These are phyloP conservation scores for Caenorhabditis sp. DNA, from an alignment of 2,888 invertebrate genomes.

Conservation along the genomic window DNA sequence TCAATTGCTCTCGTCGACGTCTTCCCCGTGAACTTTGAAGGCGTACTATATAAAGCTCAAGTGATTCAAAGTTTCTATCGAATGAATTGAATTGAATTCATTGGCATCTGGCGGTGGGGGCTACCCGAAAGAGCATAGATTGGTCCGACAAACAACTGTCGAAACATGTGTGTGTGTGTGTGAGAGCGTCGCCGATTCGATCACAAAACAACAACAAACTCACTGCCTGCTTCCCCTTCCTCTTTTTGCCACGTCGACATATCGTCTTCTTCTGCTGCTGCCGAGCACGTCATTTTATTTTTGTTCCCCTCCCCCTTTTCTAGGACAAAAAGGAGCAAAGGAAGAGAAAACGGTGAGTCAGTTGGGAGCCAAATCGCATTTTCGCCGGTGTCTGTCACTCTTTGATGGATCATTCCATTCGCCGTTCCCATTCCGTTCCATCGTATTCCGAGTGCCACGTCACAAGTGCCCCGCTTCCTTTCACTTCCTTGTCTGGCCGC, in stretches of 20 bases:
- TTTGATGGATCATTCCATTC: slow-evolving; percentile 25
- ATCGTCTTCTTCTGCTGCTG: background rate
- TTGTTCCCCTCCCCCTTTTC: background rate
- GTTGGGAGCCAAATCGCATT: slow-evolving; percentile 36
- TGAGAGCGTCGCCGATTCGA: background rate
- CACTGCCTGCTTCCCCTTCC: background rate
- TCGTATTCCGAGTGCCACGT: slow-evolving; percentile 5
- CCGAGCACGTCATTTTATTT: slow-evolving; percentile 18
- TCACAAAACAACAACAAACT: slow-evolving; percentile 30
- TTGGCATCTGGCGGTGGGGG: background rate
- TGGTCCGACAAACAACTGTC: slow-evolving; percentile 37
- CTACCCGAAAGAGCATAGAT: slow-evolving; percentile 34
- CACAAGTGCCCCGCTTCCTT: background rate
- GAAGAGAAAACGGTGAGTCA: slow-evolving; percentile 32
- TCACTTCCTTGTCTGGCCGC: slow-evolving; percentile 30
- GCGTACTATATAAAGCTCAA: no score
- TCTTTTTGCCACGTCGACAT: slow-evolving; percentile 5
- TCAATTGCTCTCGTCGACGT: background rate
- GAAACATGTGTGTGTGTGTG: slow-evolving; percentile 46
- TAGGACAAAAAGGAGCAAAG: slow-evolving; percentile 1
- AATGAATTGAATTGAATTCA: slow-evolving; percentile 5
- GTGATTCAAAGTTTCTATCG: no score
- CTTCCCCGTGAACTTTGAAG: slow-evolving; percentile 15
- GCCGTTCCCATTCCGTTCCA: background rate
- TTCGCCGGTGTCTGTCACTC: slow-evolving; percentile 18